A percentile compares a stretch with the other conserved stretches of the same genome.
Evolutionary conservation across 1,140 invertebrate genomes (phyloP).

Genomic region (Hypothenemus hampei): DNA sequence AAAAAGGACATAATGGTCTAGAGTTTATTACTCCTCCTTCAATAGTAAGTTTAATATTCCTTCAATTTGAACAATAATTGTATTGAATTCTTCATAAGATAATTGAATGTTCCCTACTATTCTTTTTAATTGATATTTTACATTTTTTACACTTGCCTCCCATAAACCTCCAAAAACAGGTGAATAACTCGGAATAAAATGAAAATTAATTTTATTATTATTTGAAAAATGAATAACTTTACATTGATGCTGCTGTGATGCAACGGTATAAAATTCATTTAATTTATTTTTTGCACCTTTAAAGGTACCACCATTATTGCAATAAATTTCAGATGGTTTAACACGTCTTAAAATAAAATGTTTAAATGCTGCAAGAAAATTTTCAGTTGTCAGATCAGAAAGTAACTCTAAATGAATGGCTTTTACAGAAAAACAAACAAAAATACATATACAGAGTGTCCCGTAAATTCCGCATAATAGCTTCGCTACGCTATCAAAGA

Average conservation of each 20-base stretch:
- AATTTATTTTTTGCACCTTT: not conserved
- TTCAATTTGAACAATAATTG: slow-evolving; percentile 32
- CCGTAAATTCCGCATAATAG: no score
- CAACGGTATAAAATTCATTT: not conserved
- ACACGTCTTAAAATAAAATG: not conserved
- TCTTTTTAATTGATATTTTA: slow-evolving; percentile 35
- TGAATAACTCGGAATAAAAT: slow-evolving; percentile 34
- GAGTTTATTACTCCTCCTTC: no score
- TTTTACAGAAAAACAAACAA: not conserved
- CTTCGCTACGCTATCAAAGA: no score
- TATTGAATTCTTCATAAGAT: slow-evolving; percentile 33
- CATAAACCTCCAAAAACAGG: slow-evolving; percentile 39
- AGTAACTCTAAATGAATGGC: not conserved
- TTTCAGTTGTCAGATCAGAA: not conserved
- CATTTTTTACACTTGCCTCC: no score
- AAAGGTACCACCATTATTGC: not conserved
- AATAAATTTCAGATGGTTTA: not conserved
- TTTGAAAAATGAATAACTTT: not conserved
- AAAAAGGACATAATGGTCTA: slow-evolving; percentile 26
- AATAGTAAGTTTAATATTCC: slow-evolving; percentile 32
- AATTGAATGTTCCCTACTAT: slow-evolving; percentile 24
- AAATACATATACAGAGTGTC: not conserved
- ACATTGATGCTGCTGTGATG: no score
- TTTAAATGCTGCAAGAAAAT: not conserved
- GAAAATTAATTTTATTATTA: not conserved